Evolutionary conservation across 2,888 invertebrate genomes (phyloP).

Genomic region (Biston betularia): DNA sequence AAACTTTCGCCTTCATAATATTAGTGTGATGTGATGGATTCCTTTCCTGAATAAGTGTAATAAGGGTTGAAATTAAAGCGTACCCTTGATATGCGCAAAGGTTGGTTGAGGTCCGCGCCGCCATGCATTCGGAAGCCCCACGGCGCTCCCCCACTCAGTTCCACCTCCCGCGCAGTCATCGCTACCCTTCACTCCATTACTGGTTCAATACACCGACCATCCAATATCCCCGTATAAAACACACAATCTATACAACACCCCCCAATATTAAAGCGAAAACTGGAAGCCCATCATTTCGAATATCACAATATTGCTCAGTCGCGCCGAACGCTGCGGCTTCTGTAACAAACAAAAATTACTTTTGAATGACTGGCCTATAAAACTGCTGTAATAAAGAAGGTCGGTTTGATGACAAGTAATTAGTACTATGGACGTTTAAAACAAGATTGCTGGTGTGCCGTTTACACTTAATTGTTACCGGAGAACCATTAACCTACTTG

Average conservation of each 20-base stretch:
- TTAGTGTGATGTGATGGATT: too few relatives aligned
- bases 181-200: slow-evolving; percentile 70
- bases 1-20: too few relatives aligned
- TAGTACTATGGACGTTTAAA: slow-evolving; percentile 34
- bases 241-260: slow-evolving; percentile 52
- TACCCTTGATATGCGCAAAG: slow-evolving; percentile 92
- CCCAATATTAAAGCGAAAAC: slow-evolving; percentile 59
- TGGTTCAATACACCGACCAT: slow-evolving; percentile 53
- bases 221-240: slow-evolving; percentile 46
- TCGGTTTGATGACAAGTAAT: slow-evolving; percentile 33
- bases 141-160: slow-evolving; percentile 93
- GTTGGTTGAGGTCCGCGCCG: slow-evolving; percentile 92
- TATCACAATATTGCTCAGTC: slow-evolving; percentile 68
- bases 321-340: slow-evolving; percentile 54
- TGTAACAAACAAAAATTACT: slow-evolving; percentile 63
- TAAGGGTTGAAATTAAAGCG: slow-evolving; percentile 60
- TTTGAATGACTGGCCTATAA: slow-evolving; percentile 42
- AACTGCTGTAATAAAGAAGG: slow-evolving; percentile 39
- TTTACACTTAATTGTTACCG: slow-evolving; percentile 32
- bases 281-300: slow-evolving; percentile 69
- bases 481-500: slow-evolving; percentile 33
- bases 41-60: too few relatives aligned
- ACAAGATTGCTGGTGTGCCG: slow-evolving; percentile 30
- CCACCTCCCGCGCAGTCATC: slow-evolving; percentile 91
- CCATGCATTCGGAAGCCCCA: slow-evolving; percentile 97